These are phyloP conservation scores for Melanaphis sacchari DNA, from an alignment of 1,140 invertebrate species.

Conservation along the genomic window DNA sequence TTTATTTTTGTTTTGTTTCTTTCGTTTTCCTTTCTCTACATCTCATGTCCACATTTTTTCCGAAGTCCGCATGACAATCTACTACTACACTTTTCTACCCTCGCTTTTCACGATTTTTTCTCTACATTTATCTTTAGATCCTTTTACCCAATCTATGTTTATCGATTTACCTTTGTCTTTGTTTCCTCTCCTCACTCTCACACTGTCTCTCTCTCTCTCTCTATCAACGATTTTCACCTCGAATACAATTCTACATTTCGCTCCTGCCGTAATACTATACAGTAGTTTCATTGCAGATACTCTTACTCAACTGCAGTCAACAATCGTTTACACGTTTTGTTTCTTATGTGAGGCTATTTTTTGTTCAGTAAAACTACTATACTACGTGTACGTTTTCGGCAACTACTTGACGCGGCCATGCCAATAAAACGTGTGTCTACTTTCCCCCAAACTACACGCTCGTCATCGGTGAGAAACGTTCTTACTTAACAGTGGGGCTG, in stretches of 20 bases:
- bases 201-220: not conserved
- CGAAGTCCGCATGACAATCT: not conserved
- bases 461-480: not conserved
- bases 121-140: not conserved
- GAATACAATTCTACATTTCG: not conserved
- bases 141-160: not conserved
- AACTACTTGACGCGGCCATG: not conserved
- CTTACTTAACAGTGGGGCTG: not conserved
- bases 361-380: not conserved
- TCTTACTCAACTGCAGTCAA: not conserved
- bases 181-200: not conserved
- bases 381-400: conserved; percentile 27
- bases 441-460: not conserved
- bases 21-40: not conserved
- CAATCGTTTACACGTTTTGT: conserved; percentile 26
- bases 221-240: not conserved
- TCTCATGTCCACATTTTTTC: not conserved
- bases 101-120: not conserved
- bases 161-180: not conserved
- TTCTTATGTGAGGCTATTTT: not conserved
- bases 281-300: not conserved
- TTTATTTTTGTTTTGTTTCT: not conserved
- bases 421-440: not conserved
- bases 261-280: not conserved
- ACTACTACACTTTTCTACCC: not conserved